phyloP scores from a whole-genome alignment of 2,797 vertebrate genomes.

The Triplophysa yarkandensis region DNA sequence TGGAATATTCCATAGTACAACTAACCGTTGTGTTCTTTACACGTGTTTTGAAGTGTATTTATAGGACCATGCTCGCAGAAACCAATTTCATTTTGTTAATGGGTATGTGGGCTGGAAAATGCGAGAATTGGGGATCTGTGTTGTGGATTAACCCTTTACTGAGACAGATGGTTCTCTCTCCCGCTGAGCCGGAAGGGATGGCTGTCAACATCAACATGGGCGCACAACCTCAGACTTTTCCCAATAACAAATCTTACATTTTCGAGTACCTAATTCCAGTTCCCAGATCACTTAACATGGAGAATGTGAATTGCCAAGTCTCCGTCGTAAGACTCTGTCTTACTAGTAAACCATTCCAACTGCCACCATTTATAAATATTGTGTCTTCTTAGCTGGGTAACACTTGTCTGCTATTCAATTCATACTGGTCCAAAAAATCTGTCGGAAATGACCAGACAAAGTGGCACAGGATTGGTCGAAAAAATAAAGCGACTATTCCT shows the following conservation, averaged over 20 bases:
- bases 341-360: neutral
- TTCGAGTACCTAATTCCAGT: neutral
- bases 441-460: neutral
- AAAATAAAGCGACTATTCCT: no score
- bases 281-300: conserved; percentile 36
- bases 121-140: conserved; percentile 70
- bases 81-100: conserved; percentile 58
- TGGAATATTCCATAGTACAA: neutral
- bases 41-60: conserved; percentile 29
- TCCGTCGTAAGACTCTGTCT: neutral
- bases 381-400: neutral
- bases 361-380: neutral
- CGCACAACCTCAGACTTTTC: conserved; percentile 33
- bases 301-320: conserved; percentile 16
- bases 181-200: conserved; percentile 64
- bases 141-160: conserved; percentile 82
- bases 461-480: no score
- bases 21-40: neutral
- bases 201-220: conserved; percentile 55
- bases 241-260: conserved; percentile 17
- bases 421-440: neutral
- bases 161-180: conserved; percentile 76
- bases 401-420: neutral
- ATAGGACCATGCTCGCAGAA: conserved; percentile 51
- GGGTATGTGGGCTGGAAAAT: conserved; percentile 73